Conservation (phyloP, 2,113 vertebrate species). For the Serilophus lunatus region DNA sequence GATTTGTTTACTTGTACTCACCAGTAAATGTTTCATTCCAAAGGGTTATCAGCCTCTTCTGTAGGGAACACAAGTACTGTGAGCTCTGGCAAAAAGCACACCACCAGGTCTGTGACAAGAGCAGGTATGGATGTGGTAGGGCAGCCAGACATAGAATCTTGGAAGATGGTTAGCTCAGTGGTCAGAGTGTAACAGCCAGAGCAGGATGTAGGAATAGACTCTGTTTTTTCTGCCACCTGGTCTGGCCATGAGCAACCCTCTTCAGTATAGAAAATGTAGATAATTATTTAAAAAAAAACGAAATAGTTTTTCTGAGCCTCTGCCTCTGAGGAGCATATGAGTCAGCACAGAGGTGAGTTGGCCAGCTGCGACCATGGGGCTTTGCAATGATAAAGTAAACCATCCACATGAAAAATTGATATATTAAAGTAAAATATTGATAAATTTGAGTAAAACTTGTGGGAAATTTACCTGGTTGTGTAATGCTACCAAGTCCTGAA, state of each 20-base stretch:
- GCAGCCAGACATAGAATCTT: neutral
- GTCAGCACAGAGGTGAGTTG: neutral
- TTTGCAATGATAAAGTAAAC: neutral
- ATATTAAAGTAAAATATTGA: neutral
- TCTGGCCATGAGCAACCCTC: rapidly evolving
- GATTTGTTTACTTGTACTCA: neutral
- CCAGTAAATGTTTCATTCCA: neutral
- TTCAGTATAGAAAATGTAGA: neutral
- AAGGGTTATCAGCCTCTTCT: neutral
- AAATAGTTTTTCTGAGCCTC: neutral
- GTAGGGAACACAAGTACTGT: neutral
- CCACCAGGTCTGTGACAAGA: neutral
- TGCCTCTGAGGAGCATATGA: neutral
- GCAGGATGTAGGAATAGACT: neutral
- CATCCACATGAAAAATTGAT: neutral
- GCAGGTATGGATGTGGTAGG: neutral
- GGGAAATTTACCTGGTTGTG: neutral
- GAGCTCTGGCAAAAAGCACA: neutral
- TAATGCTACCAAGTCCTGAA: neutral
- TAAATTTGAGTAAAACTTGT: neutral
- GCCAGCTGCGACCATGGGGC: neutral
- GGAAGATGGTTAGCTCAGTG: neutral
- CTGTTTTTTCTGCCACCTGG: neutral
- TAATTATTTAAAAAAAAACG: neutral
- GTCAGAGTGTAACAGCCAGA: neutral